Percentiles rank a stretch among this genome's conserved stretches.
phyloP scores from a whole-genome alignment of 2,888 invertebrate genomes.

The Notodonta ziczac region DNA sequence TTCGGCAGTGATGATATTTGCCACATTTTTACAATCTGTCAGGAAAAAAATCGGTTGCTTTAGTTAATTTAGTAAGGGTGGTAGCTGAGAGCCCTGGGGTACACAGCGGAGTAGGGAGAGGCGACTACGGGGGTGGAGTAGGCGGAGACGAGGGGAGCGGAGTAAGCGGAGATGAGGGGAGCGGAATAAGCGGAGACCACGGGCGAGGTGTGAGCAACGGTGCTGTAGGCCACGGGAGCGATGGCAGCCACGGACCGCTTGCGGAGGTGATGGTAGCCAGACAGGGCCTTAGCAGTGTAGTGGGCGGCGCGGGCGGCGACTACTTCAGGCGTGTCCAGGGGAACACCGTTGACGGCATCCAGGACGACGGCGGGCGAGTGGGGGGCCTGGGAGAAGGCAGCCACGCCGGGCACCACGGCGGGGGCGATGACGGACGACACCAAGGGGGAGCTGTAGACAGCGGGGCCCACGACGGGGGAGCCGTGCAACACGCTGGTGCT shows the following conservation, averaged over 20 bases:
- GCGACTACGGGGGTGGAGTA: slow-evolving; percentile 45
- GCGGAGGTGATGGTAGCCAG: slow-evolving; percentile 67
- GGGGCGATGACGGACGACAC: slow-evolving; percentile 34
- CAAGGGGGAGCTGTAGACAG: slow-evolving; percentile 40
- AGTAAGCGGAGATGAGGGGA: slow-evolving; percentile 43
- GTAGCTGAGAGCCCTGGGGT: slow-evolving; percentile 62
- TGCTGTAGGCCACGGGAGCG: slow-evolving; percentile 44
- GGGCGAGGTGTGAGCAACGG: slow-evolving; percentile 45
- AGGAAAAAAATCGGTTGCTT: background rate
- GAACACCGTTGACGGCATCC: slow-evolving; percentile 74
- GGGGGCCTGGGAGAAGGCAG: slow-evolving; percentile 60
- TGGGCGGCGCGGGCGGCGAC: slow-evolving; percentile 77
- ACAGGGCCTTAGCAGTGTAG: slow-evolving; percentile 74
- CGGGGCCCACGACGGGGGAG: slow-evolving; percentile 38
- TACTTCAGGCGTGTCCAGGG: slow-evolving; percentile 78
- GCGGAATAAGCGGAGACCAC: slow-evolving; percentile 48
- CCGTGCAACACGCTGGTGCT: slow-evolving; percentile 53
- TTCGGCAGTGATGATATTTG: slow-evolving; percentile 19
- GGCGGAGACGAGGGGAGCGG: slow-evolving; percentile 37
- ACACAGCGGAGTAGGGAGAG: slow-evolving; percentile 43
- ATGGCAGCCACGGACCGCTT: slow-evolving; percentile 65
- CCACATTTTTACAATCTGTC: background rate
- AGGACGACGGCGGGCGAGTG: slow-evolving; percentile 75
- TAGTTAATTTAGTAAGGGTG: slow-evolving; percentile 62
- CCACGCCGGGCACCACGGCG: slow-evolving; percentile 33